Conservation (phyloP, 2,113 vertebrate genomes). For the Piprites chloris region DNA sequence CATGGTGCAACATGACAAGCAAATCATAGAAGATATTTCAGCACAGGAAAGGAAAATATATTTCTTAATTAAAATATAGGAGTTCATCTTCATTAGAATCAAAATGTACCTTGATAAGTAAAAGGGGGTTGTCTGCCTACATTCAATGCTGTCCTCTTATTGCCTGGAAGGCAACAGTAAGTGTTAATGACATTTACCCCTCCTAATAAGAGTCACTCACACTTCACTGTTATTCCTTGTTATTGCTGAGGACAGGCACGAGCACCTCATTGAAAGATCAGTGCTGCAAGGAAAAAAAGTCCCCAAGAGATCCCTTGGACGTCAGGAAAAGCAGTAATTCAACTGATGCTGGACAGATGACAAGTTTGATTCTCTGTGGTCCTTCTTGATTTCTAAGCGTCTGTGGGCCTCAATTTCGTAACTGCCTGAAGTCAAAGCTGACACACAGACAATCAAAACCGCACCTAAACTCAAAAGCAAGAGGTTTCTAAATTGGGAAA, state of each 20-base stretch:
- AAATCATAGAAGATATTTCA: neutral
- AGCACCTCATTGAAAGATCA: conserved; percentile 76
- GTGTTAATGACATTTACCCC: conserved; percentile 75
- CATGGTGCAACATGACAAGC: neutral
- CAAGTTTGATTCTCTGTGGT: conserved; percentile 65
- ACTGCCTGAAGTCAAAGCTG: conserved; percentile 54
- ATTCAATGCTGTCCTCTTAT: conserved; percentile 39
- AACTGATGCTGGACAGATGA: conserved; percentile 68
- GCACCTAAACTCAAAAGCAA: conserved; percentile 15
- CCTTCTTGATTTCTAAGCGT: conserved; percentile 29
- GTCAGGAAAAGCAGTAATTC: conserved; percentile 73
- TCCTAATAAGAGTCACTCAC: conserved; percentile 75
- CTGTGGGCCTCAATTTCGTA: conserved; percentile 34
- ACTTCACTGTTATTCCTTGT: conserved; percentile 72
- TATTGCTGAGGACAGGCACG: conserved; percentile 75
- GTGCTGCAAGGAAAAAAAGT: conserved; percentile 70
- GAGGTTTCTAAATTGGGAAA: neutral
- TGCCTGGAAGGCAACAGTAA: conserved; percentile 65
- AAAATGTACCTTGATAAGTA: conserved; percentile 37
- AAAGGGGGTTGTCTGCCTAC: conserved; percentile 17
- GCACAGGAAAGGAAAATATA: neutral
- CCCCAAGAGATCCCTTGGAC: conserved; percentile 62
- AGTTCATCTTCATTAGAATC: conserved; percentile 31
- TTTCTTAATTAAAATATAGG: conserved; percentile 67
- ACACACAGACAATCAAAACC: conserved; percentile 55